Conservation (phyloP, 2,888 invertebrate genomes). For the Leucophenga maculata region DNA sequence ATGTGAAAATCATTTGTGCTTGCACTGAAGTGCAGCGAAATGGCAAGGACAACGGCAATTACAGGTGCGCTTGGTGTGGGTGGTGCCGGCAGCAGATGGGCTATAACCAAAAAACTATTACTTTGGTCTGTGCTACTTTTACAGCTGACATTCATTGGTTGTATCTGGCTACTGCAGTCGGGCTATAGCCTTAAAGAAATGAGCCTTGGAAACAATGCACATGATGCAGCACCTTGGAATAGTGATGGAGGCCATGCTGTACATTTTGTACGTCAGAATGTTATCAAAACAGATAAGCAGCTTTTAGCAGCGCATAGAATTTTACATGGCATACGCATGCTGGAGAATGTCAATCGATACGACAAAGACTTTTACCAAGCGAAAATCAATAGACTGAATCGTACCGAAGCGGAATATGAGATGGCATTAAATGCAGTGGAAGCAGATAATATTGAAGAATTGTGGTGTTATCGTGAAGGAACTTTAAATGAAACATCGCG, state of each 20-base stretch:
- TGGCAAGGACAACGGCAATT: conserved; percentile 22
- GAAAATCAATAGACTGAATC: conserved; percentile 50
- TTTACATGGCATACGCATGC: conserved; percentile 9
- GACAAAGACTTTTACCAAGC: conserved; percentile 54
- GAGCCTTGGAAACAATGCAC: not conserved
- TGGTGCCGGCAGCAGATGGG: conserved; percentile 38
- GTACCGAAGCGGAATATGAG: conserved; percentile 49
- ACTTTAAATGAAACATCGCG: conserved; percentile 49
- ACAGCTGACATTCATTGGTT: conserved; percentile 67
- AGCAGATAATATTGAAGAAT: conserved; percentile 30
- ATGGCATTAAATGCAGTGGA: conserved; percentile 50
- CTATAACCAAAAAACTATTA: conserved; percentile 63
- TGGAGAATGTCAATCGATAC: conserved; percentile 53
- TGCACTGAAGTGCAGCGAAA: conserved; percentile 41
- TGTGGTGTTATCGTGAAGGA: conserved; percentile 67
- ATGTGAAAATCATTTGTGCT: conserved; percentile 33
- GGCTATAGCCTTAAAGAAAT: conserved; percentile 35
- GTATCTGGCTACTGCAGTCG: conserved; percentile 67
- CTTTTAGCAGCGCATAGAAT: not conserved
- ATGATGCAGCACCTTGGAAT: not conserved
- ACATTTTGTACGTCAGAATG: conserved; percentile 50
- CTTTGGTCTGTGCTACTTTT: conserved; percentile 67
- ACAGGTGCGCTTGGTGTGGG: conserved; percentile 6
- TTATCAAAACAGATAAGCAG: conserved; percentile 23
- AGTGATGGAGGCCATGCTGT: conserved; percentile 38